Evolutionary conservation across 2,113 vertebrate genomes (phyloP).

Genomic region (Chamaea fasciata): DNA sequence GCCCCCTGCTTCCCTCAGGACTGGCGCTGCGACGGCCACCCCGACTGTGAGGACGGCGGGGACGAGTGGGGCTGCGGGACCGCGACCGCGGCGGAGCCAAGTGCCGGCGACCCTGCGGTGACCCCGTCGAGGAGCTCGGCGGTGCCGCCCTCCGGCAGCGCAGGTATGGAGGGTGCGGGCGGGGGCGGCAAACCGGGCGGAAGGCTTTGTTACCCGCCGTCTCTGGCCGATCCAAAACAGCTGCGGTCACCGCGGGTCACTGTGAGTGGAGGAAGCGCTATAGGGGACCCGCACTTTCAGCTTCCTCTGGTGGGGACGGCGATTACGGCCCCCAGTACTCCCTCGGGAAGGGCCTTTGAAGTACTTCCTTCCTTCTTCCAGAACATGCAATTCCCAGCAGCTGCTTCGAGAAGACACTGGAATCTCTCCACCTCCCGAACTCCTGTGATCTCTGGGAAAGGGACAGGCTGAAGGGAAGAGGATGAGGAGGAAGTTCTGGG

Average conservation of each 20-base stretch:
- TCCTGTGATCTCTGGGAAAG: background rate
- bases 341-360: background rate
- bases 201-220: background rate
- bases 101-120: background rate
- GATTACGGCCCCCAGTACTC: background rate
- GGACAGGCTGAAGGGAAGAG: background rate
- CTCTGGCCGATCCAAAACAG: background rate
- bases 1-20: background rate
- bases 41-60: background rate
- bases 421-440: background rate
- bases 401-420: background rate
- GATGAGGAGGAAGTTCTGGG: background rate
- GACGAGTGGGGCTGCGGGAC: background rate
- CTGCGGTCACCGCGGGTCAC: background rate
- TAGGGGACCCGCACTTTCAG: background rate
- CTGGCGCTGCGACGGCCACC: slow-evolving; percentile 29
- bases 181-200: too few relatives aligned
- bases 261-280: background rate
- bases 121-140: background rate
- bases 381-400: background rate
- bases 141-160: background rate
- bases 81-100: background rate
- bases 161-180: background rate
- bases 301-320: background rate
- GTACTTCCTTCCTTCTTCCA: background rate